Conservation (phyloP, 2,888 invertebrate species). For the Thalpophila matura region DNA sequence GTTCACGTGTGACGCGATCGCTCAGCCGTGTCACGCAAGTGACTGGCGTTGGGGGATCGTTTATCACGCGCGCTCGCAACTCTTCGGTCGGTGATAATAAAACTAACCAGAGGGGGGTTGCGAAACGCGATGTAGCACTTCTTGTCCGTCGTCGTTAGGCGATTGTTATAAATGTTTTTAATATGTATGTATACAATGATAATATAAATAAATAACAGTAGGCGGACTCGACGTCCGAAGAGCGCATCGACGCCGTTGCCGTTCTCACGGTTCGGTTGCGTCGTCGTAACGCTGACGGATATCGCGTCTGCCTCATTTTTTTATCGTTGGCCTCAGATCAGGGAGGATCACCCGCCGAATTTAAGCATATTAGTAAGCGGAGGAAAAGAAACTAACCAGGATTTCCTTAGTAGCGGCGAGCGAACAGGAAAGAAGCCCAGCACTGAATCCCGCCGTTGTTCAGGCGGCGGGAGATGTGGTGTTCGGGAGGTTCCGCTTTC, state of each 20-base stretch:
- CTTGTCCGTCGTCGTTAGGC: too few relatives aligned
- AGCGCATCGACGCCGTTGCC: neutral
- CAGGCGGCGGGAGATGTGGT: slow-evolving; percentile 87
- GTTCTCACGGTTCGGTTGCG: slow-evolving; percentile 63
- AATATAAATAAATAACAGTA: too few relatives aligned
- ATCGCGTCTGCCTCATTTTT: slow-evolving; percentile 63
- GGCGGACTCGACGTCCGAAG: slow-evolving; percentile 1
- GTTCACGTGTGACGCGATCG: neutral
- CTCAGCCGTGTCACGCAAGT: too few relatives aligned
- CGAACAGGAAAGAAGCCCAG: slow-evolving; percentile 91
- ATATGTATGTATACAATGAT: too few relatives aligned
- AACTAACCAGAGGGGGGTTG: too few relatives aligned
- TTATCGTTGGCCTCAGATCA: too few relatives aligned
- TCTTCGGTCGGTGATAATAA: neutral
- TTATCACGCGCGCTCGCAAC: neutral
- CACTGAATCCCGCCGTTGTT: slow-evolving; percentile 87
- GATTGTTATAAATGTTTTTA: too few relatives aligned
- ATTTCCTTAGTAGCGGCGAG: slow-evolving; percentile 78
- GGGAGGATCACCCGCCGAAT: slow-evolving; percentile 85
- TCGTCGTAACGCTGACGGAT: too few relatives aligned
- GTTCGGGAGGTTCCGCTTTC: slow-evolving; percentile 85
- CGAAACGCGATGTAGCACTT: too few relatives aligned
- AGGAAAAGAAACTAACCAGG: slow-evolving; percentile 92
- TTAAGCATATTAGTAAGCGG: slow-evolving; percentile 93
- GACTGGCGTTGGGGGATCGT: too few relatives aligned